phyloP scores from a whole-genome alignment of 2,888 invertebrate species.

The Chorisops tibialis region DNA sequence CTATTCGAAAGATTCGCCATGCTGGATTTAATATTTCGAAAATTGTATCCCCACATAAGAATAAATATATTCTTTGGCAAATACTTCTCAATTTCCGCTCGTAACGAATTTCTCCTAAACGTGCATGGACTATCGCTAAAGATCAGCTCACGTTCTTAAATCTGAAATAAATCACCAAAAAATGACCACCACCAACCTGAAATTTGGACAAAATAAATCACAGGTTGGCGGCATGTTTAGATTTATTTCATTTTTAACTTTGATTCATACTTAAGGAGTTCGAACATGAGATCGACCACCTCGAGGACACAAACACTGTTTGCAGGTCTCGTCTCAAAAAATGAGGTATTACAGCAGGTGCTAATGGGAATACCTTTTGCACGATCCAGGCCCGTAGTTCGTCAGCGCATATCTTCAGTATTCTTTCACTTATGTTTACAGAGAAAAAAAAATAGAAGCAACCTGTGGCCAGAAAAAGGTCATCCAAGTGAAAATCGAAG shows the following conservation, averaged over 20 bases:
- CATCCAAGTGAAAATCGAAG: background rate
- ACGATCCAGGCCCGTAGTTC: conserved; percentile 13
- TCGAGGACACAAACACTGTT: conserved; percentile 6
- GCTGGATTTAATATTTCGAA: no score
- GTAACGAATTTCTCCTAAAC: no score
- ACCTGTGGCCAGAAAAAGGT: background rate
- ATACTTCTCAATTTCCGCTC: no score
- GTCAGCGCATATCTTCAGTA: conserved; percentile 6
- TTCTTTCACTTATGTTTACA: background rate
- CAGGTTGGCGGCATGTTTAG: conserved; percentile 28
- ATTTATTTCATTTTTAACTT: conserved; percentile 30
- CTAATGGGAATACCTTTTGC: conserved; percentile 22
- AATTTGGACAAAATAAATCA: conserved; percentile 29
- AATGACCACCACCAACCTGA: conserved; percentile 12
- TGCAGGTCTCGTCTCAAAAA: conserved; percentile 9
- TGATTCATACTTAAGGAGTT: conserved; percentile 19
- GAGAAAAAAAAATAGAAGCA: background rate
- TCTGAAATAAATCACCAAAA: conserved; percentile 17
- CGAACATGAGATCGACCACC: conserved; percentile 27
- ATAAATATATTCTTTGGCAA: no score
- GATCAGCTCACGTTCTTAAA: background rate
- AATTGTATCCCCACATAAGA: no score
- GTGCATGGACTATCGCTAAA: background rate
- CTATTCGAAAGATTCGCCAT: no score
- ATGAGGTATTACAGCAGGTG: conserved; percentile 29